These are phyloP conservation scores for Panagrolaimus sp. DNA, from an alignment of 1,140 invertebrate genomes.

Conservation along the genomic window DNA sequence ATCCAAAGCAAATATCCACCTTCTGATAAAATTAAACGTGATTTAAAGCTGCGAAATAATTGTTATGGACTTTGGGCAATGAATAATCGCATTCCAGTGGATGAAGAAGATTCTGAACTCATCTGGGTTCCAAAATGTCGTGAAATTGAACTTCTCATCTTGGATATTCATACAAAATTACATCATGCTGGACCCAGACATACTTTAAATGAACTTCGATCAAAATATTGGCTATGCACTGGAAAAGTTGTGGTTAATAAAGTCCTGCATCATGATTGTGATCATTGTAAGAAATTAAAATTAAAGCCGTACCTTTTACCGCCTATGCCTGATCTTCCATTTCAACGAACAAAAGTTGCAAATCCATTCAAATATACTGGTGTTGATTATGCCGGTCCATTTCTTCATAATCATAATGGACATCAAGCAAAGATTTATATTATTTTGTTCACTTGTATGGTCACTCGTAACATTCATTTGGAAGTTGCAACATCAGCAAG, in stretches of 20 bases:
- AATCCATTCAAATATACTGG: constrained; percentile 10
- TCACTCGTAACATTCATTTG: neutral
- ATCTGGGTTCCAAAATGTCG: neutral
- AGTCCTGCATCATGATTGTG: neutral
- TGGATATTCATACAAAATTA: constrained; percentile 3
- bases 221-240: neutral
- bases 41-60: no score
- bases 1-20: no score
- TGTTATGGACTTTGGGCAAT: neutral
- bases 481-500: neutral
- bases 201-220: constrained; percentile 3
- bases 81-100: neutral
- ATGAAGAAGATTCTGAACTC: neutral
- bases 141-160: neutral
- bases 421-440: neutral
- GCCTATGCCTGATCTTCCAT: neutral
- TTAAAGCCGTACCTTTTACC: neutral
- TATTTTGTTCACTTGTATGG: constrained; percentile 8
- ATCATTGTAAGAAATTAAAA: neutral
- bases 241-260: neutral
- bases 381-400: constrained; percentile 3
- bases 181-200: constrained; percentile 21
- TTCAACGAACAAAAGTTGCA: neutral
- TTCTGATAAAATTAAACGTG: no score
- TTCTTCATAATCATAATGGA: neutral